Evolutionary conservation across 2,888 invertebrate genomes (phyloP), one percentile per base, ranked within the genome.

Genomic region (Zygogramma bicolorata): DNA sequence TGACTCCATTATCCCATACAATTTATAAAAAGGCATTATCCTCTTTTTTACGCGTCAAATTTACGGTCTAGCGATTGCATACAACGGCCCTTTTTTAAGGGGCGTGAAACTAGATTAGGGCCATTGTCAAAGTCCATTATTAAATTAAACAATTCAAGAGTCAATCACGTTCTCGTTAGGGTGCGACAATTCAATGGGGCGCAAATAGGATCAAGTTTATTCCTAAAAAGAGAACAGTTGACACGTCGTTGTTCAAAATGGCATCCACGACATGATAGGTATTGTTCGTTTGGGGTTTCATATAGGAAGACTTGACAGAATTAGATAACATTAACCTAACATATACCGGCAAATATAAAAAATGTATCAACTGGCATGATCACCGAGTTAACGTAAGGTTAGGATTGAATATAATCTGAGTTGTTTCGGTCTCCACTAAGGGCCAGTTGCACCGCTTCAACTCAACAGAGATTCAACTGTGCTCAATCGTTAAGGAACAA

Each of bases 41-140:
- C 79, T 75, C 76, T 73, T 81, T 81, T 81, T 80, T 79, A 77
- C 53, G 76, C 79, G 79, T 80, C 80, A 77, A 75, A 78, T 82
- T 83, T 78, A 83, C 83, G 83, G 79, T 82, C 82, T 81, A 71
- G 73, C 75, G 83, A 75, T 65, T 78, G 74, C 71, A 70, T 78
- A 82, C 81, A 80, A 81, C 79, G 76, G 79, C 61, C 73, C 71
- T 74, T 79, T 82, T 80, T 80, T 77, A 68, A 81, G 77, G 83
- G 84, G 84, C 84, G 84, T 84, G 82, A 84, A 84, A 83, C 83
- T 81, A 83, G 84, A 84, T 84, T 84, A 82, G 75, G 73, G 75
- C 79, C 75, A 84, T 84, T 84, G 84, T 84, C 77, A 79, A 70
- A 76, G 71, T 77, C 82, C 76, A 82, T 84, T 83, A 84, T 84